phyloP scores from a whole-genome alignment of 2,888 invertebrate species.

The Venusia cambrica region DNA sequence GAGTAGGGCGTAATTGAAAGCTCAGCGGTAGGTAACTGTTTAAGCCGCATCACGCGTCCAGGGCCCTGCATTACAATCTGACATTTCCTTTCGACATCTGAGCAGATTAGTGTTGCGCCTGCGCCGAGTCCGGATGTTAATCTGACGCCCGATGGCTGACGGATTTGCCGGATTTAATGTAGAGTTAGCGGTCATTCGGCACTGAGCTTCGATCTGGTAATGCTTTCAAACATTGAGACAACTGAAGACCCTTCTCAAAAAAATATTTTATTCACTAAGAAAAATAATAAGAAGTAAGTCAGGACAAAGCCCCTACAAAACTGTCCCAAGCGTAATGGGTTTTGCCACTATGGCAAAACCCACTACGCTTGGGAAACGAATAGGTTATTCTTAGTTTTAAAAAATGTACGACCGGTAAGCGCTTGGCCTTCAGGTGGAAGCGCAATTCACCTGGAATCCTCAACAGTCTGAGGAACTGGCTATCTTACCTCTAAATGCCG shows the following conservation, averaged over 20 bases:
- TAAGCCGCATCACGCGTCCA: constrained; percentile 67
- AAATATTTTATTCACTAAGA: neutral
- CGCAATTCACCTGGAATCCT: too few relatives aligned
- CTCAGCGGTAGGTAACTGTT: constrained; percentile 60
- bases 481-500: too few relatives aligned
- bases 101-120: constrained; percentile 79
- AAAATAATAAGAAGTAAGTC: too few relatives aligned
- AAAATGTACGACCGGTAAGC: too few relatives aligned
- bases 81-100: constrained; percentile 81
- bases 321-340: too few relatives aligned
- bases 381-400: too few relatives aligned
- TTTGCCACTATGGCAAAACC: too few relatives aligned
- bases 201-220: constrained; percentile 31
- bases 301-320: too few relatives aligned
- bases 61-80: constrained; percentile 76
- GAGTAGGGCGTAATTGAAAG: constrained; percentile 30
- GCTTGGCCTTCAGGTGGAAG: too few relatives aligned
- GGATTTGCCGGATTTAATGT: constrained; percentile 71
- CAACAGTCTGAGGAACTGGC: too few relatives aligned
- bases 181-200: constrained; percentile 62
- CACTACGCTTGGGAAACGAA: too few relatives aligned
- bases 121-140: constrained; percentile 72
- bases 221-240: constrained; percentile 26
- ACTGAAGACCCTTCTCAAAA: neutral
- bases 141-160: constrained; percentile 74